These are phyloP conservation scores for Telmatherina bonti DNA, from an alignment of 2,797 vertebrate species.

Conservation along the genomic window DNA sequence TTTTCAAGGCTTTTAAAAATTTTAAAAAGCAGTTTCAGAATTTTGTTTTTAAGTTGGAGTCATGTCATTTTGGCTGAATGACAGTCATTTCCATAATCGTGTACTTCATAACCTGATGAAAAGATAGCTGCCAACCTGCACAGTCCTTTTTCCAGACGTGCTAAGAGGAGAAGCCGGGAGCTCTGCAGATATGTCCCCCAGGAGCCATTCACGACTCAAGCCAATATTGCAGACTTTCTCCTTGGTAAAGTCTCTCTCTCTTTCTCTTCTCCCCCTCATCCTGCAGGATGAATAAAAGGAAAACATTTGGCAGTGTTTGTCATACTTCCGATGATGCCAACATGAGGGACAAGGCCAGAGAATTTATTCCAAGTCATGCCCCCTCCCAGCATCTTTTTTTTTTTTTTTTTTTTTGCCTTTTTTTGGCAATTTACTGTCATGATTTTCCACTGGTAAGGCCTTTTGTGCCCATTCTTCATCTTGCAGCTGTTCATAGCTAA, in stretches of 20 bases:
- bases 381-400: slow-evolving; percentile 36
- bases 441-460: slow-evolving; percentile 42
- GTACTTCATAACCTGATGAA: slow-evolving; percentile 8
- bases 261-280: slow-evolving; percentile 17
- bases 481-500: slow-evolving; percentile 53
- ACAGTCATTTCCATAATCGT: not conserved
- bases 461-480: slow-evolving; percentile 49
- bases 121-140: slow-evolving; percentile 3
- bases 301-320: slow-evolving; percentile 70
- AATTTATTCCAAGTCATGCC: slow-evolving; percentile 70
- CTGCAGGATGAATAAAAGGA: slow-evolving; percentile 57
- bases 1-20: not conserved
- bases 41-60: not conserved
- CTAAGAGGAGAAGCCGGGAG: slow-evolving; percentile 7
- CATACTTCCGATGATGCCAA: slow-evolving; percentile 52
- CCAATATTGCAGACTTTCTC: slow-evolving; percentile 63
- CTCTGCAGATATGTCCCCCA: slow-evolving; percentile 38
- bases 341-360: slow-evolving; percentile 54
- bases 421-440: slow-evolving; percentile 21
- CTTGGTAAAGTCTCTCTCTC: slow-evolving; percentile 38
- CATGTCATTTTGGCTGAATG: not conserved
- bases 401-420: slow-evolving; percentile 19
- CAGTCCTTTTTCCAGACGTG: not conserved
- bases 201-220: slow-evolving; percentile 62
- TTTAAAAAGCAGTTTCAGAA: not conserved